Evolutionary conservation across 2,888 invertebrate genomes (phyloP).

Genomic region (Lapara coniferarum): DNA sequence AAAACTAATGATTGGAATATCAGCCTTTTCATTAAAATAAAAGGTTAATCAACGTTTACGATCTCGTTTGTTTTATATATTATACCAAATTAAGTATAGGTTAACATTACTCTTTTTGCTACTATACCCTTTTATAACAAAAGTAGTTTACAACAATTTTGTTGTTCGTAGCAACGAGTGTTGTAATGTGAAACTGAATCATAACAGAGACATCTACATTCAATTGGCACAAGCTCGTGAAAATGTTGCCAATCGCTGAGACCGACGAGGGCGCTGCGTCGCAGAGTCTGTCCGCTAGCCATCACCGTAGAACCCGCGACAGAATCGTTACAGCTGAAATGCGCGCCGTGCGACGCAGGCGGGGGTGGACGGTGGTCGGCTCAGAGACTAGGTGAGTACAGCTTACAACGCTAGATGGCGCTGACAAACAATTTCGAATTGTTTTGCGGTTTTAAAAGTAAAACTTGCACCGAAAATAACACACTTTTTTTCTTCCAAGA

Average conservation of each 20-base stretch:
- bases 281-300: slow-evolving; percentile 47
- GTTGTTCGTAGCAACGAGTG: slow-evolving; percentile 1
- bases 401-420: slow-evolving; percentile 60
- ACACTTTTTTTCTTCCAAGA: no score
- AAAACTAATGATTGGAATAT: no score
- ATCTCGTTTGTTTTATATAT: background rate
- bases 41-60: no score
- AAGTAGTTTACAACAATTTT: background rate
- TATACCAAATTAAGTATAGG: background rate
- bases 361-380: slow-evolving; percentile 91
- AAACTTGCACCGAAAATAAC: background rate
- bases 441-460: no score
- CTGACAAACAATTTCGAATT: slow-evolving; percentile 35
- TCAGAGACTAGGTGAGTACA: slow-evolving; percentile 87
- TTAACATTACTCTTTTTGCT: background rate
- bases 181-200: background rate
- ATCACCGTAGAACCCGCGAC: slow-evolving; percentile 70
- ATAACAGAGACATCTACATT: slow-evolving; percentile 21
- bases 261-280: slow-evolving; percentile 69
- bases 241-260: slow-evolving; percentile 77
- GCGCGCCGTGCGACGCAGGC: slow-evolving; percentile 82
- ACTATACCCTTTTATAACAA: slow-evolving; percentile 12
- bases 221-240: slow-evolving; percentile 17
- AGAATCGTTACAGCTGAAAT: slow-evolving; percentile 76
- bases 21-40: no score